phyloP scores from a whole-genome alignment of 2,113 vertebrate species.

The Oreochromis aureus region DNA sequence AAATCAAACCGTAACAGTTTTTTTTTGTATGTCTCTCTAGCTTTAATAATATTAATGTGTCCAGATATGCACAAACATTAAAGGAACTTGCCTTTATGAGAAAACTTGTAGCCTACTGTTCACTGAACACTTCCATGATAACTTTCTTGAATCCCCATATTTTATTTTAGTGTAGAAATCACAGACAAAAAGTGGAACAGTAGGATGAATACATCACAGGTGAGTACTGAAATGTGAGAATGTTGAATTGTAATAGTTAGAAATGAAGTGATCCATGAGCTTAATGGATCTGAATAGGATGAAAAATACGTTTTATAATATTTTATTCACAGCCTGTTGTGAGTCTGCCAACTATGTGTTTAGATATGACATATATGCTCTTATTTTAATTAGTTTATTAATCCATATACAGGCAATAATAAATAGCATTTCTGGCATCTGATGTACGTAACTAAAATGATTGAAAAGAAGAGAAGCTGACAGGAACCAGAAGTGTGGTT shows the following conservation, averaged over 20 bases:
- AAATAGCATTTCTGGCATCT: too few species aligned
- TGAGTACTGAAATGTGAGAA: neutral
- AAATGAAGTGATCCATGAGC: rapidly evolving
- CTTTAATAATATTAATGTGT: neutral
- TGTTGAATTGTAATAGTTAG: neutral
- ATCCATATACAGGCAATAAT: too few species aligned
- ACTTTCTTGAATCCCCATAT: rapidly evolving
- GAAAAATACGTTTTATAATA: neutral
- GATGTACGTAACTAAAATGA: too few species aligned
- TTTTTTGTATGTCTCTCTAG: neutral
- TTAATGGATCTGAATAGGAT: neutral
- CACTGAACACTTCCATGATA: rapidly evolving
- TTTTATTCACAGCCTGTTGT: neutral
- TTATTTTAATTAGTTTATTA: too few species aligned
- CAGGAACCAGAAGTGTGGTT: neutral
- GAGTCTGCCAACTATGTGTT: too few species aligned
- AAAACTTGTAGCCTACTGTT: rapidly evolving
- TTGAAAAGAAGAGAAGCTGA: rapidly evolving
- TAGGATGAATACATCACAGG: neutral
- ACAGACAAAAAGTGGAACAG: neutral
- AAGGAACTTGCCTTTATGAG: neutral
- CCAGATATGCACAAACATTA: neutral
- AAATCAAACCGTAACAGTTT: too few species aligned
- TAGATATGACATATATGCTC: too few species aligned
- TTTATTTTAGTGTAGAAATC: neutral